Evolutionary conservation across 2,113 vertebrate genomes (phyloP).

Genomic region (Trogon melanurus): DNA sequence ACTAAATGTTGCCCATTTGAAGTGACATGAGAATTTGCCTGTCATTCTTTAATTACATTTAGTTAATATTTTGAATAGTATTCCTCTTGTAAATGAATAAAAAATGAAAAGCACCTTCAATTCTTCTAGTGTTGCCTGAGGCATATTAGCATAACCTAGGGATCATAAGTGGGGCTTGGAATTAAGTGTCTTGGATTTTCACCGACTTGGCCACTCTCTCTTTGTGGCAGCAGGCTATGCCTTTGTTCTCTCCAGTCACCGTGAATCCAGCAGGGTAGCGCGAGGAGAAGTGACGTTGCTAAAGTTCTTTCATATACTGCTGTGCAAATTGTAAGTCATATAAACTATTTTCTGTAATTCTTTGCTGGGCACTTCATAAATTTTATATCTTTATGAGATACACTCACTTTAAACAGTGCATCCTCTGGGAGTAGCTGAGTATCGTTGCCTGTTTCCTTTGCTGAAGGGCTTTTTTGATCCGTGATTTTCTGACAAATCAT

Average conservation of each 20-base stretch:
- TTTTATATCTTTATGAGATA: not conserved
- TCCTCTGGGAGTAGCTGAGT: not conserved
- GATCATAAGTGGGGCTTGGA: not conserved
- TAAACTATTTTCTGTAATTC: not conserved
- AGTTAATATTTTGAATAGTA: not conserved
- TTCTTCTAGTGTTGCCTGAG: not conserved
- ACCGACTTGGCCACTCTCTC: not conserved
- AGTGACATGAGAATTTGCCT: not conserved
- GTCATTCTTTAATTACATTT: not conserved
- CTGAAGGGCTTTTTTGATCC: not conserved
- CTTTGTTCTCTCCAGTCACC: not conserved
- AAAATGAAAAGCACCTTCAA: not conserved
- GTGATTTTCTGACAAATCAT: not conserved
- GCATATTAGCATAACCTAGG: not conserved
- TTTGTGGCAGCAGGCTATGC: not conserved
- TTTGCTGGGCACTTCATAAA: not conserved
- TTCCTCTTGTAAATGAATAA: not conserved
- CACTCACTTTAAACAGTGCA: accelerated
- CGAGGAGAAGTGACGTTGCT: not conserved
- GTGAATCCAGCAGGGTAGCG: not conserved
- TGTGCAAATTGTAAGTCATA: not conserved
- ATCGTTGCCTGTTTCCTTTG: not conserved
- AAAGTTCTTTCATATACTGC: not conserved
- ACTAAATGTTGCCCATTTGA: not conserved
- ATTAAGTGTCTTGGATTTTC: not conserved